Evolutionary conservation across 64 coral and sea anemone species (phyloP).

Genomic region (Anthopleura sola): DNA sequence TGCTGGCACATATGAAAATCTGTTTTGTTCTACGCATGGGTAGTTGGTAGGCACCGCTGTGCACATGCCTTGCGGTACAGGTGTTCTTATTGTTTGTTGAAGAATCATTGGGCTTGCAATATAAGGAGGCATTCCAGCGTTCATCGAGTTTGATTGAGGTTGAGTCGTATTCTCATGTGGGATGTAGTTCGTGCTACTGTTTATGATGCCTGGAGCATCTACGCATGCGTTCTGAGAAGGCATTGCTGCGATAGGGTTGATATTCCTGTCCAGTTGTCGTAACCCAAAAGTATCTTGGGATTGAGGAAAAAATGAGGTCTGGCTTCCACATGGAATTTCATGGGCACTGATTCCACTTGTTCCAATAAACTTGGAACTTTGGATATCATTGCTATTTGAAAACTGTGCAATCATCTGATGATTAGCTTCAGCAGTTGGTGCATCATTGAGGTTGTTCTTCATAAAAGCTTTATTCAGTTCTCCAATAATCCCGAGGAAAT

Average conservation of each 20-base stretch:
- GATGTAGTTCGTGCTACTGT: not conserved
- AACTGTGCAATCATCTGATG: not conserved
- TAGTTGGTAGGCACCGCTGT: not conserved
- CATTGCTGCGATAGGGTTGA: not conserved
- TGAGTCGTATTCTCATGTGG: not conserved
- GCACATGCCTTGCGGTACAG: not conserved
- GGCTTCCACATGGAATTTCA: not conserved
- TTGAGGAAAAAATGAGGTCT: not conserved
- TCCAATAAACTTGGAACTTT: not conserved
- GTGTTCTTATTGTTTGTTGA: not conserved
- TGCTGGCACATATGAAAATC: not conserved
- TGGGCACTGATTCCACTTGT: not conserved
- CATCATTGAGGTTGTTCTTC: not conserved
- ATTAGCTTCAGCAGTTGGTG: not conserved
- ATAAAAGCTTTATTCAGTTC: conserved; percentile 1
- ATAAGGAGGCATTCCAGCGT: not conserved
- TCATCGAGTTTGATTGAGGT: not conserved
- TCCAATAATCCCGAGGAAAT: not conserved
- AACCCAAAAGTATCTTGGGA: not conserved
- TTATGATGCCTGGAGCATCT: not conserved
- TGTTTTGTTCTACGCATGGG: not conserved
- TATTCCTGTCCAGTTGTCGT: not conserved
- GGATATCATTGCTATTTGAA: not conserved
- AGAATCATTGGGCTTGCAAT: not conserved
- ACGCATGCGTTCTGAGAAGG: not conserved